Evolutionary conservation across 1,140 invertebrate genomes (phyloP), one percentile per base, ranked within the genome.

Genomic region (Sminthurides bifidus): DNA sequence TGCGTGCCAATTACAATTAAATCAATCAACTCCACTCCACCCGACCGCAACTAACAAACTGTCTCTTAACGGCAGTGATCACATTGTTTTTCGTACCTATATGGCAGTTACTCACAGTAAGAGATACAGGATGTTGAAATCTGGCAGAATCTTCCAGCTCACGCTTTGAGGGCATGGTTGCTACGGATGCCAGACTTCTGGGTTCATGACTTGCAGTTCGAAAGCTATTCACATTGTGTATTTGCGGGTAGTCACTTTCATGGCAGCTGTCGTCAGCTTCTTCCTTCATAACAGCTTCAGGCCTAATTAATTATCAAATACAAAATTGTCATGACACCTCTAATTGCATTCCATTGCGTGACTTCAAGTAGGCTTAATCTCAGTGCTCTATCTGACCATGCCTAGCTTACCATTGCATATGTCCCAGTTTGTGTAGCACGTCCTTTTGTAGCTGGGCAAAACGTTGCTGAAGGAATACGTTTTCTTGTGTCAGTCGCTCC

Each of bases 401-500:
- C n/a, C n/a, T n/a, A n/a, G n/a, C n/a, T n/a, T n/a, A n/a, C n/a
- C 62, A 64, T 29, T 64, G 58, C n/a, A 63, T 29, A 24, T 56
- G 49, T 55, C 83, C 81, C 74, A 77, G 79, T 48, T 77, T 77
- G 26, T 76, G 71, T 21, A 74, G 68, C 53, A 82, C 71, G 58
- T 86, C 84, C 62, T 82, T 82, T 64, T 81, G 83, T 40, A 89
- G 67, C 31, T 72, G 71, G 0, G 78, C 75, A 49, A 88, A 70
- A 56, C 75, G 76, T 67, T 87, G 83, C 65, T 87, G 85, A 24
- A 78, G 70, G 19, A 81, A 76, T 59, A 91, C 91, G 73, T 92
- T 93, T 66, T 91, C 83, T 54, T 85, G 79, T 0, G 87, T 87
- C 54, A 92, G 72, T 57, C 76, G 75, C 71, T 92, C 87, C 79